Base-by-base conservation (phyloP, 2,113 vertebrate species). In the Thinocorus orbignyianus region DNA sequence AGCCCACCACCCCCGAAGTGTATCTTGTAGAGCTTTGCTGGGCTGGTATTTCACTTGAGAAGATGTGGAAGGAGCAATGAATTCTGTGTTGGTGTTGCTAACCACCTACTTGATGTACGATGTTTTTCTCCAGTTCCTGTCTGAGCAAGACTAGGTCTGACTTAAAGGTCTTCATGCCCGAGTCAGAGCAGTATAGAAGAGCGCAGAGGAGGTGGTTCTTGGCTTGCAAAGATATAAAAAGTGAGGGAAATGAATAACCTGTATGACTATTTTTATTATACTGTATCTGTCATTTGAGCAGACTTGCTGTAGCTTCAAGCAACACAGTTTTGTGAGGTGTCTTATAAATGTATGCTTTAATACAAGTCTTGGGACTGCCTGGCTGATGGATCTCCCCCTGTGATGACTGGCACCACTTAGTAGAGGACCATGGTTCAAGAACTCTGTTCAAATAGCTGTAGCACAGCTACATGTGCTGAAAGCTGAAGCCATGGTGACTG, bases 141-240 rank as follows among this genome's bases (percentile, higher is more conserved):
- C 87, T 88, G 83, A 64, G 77, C 89, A 86, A 91, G 89, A 28
- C 72, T 86, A n/a, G 58, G 30, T 37, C 52, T 64, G 65, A 87
- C 81, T 93, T 95, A 90, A 95, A 96, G 87, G 78, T 97, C 35
- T 6, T 52, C 52, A 87, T 88, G 61, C 30, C 41, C 93, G 81
- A 95, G 85, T 93, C 93, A 94, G 81, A 92, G 23, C n/a, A 37
- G 24, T 37, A 24, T 87, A 69, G 61, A 82, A 72, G 77, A 91
- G 51, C 1, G 2, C 31, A 55, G 60, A 88, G 48, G 79, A 82
- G 82, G 81, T 69, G 79, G 46, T 83, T 93, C 58, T 90, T 95
- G 81, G 87, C 88, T 77, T 92, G 81, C 33, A 19, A 5, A 82
- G 62, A 30, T 81, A 10, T 2, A 30, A 80, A 81, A 78, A 1